Base-by-base conservation (phyloP, 2,113 vertebrate genomes). In the Copsychus sechellarum region DNA sequence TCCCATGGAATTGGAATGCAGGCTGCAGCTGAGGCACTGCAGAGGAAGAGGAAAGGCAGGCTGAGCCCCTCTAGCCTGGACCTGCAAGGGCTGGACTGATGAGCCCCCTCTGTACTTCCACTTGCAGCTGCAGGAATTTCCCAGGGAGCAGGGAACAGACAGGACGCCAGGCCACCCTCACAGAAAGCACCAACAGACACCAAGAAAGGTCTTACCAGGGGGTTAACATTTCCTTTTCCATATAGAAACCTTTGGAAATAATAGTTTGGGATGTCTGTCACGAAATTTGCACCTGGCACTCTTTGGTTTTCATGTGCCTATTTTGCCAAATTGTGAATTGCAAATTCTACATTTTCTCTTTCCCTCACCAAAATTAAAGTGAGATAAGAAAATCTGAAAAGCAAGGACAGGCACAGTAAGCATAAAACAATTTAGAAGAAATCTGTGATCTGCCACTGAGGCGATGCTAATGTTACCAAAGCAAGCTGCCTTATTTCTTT, bases 61-160 rank as follows among this genome's bases (percentile, higher is more conserved):
- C 40, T 40, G 40, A 40, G 40, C 40, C 40, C 40, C 13, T 40
- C 40, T 40, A 40, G 40, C 40, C 40, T 14, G 14, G 40, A 40
- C 40, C 40, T 40, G 13, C 40, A 13, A 40, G 40, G 40, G 40
- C 40, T 40, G 40, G 40, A 40, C 40, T 40, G 40, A 40, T 40
- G 16, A 43, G 43, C 18, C 33, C 26, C 17, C 79, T 17, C 61
- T 36, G 5, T 18, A 8, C 14, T 45, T 36, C 28, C 53, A 14
- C 2, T 9, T 33, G 3, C 5, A 66, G 7, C 9, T 15, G 34
- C 40, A 50, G 67, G 26, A 23, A 11, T 38, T 38, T 40, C 1
- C 5, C 28, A 51, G 23, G 0, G 1, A 67, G 29, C 0, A 1
- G 7, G 28, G 19, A 10, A 18, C 15, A 19, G 11, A 6, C 28